Percentiles rank a stretch among this genome's conserved stretches.
Evolutionary conservation across 2,888 invertebrate species (phyloP).

Genomic region (Carpatolechia fugitivella): DNA sequence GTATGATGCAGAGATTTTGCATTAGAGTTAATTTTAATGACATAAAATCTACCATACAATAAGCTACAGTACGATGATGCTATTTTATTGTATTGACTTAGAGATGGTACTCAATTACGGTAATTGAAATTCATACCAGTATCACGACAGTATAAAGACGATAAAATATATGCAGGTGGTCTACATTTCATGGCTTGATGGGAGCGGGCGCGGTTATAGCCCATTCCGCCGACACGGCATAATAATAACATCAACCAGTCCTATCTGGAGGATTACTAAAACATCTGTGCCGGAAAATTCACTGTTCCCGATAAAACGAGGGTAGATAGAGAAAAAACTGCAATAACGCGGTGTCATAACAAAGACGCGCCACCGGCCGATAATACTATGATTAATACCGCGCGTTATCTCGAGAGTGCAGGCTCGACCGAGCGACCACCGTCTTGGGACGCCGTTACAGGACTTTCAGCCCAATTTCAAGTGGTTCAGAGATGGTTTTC

Average conservation of each 20-base stretch:
- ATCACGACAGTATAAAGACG: conserved; percentile 2
- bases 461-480: conserved; percentile 26
- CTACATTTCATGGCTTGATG: conserved; percentile 32
- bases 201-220: conserved; percentile 20
- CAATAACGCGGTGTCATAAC: conserved; percentile 78
- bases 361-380: conserved; percentile 73
- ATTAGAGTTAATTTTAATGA: too few species aligned
- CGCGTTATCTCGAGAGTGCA: conserved; percentile 76
- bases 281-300: conserved; percentile 79
- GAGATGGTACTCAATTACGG: background rate
- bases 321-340: conserved; percentile 76
- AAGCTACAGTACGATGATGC: too few species aligned
- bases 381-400: conserved; percentile 79
- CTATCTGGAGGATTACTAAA: conserved; percentile 61
- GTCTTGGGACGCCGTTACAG: conserved; percentile 28
- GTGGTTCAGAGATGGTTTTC: background rate
- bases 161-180: conserved; percentile 8
- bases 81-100: background rate
- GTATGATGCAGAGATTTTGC: too few species aligned
- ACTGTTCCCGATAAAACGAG: conserved; percentile 68
- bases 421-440: conserved; percentile 57
- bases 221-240: conserved; percentile 27
- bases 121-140: conserved; percentile 12
- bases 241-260: conserved; percentile 57
- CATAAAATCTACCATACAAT: too few species aligned